Evolutionary conservation across 2,797 vertebrate genomes (phyloP).

Genomic region (Ctenopoma kingsleyae): DNA sequence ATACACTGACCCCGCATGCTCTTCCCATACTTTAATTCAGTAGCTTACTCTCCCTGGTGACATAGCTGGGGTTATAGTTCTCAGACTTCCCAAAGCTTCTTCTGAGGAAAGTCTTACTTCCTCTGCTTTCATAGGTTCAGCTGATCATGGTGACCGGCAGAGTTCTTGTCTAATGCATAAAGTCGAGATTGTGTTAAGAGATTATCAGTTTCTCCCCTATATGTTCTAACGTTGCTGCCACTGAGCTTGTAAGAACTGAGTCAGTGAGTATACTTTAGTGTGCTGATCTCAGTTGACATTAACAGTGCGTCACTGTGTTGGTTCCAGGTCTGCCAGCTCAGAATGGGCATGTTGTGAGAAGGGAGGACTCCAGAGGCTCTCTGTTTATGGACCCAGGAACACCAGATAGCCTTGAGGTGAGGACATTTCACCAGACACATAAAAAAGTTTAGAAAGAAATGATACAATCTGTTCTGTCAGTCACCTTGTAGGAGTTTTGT

Average conservation of each 20-base stretch:
- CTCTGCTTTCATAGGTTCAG: neutral
- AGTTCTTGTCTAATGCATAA: neutral
- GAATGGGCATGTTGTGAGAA: slow-evolving; percentile 89
- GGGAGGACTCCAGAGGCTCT: slow-evolving; percentile 92
- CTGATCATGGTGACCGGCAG: neutral
- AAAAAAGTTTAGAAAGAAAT: neutral
- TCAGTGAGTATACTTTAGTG: neutral
- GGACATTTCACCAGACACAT: neutral
- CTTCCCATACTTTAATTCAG: neutral
- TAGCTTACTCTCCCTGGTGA: neutral
- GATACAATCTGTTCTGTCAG: neutral
- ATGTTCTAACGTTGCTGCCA: neutral
- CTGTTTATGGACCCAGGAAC: slow-evolving; percentile 87
- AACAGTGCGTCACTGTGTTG: neutral
- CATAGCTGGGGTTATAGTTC: neutral
- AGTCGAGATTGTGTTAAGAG: neutral
- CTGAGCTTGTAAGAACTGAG: neutral
- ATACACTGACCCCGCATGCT: neutral
- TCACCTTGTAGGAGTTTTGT: no score
- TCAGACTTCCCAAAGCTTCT: neutral
- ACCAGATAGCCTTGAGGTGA: slow-evolving; percentile 81
- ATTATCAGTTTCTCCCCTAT: neutral
- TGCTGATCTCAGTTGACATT: neutral
- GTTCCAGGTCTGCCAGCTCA: slow-evolving; percentile 79
- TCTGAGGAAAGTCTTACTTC: neutral